A percentile compares a stretch with the other conserved stretches of the same genome.
These are phyloP conservation scores for Lycia hirtaria DNA, from an alignment of 2,888 invertebrate genomes.

Conservation along the genomic window DNA sequence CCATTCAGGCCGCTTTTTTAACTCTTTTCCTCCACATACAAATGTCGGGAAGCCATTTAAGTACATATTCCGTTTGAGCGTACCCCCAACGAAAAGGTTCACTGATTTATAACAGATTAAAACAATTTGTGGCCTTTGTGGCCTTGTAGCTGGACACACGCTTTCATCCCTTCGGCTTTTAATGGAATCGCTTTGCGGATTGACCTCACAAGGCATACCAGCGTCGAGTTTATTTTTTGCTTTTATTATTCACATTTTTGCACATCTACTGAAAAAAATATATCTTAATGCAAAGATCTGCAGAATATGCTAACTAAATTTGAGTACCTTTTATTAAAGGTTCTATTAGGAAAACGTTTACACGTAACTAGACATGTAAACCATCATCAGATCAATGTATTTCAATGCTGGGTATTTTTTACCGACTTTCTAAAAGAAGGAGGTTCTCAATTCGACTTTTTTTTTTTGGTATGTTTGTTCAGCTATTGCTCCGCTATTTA, in stretches of 20 bases:
- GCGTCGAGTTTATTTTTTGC: slow-evolving; percentile 2
- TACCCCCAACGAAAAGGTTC: slow-evolving; percentile 36
- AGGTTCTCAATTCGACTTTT: no score
- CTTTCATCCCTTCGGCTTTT: slow-evolving; percentile 42
- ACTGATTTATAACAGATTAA: slow-evolving; percentile 43
- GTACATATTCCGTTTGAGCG: slow-evolving; percentile 34
- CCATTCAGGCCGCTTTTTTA: background rate
- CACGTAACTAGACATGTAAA: no score
- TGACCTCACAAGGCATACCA: slow-evolving; percentile 25
- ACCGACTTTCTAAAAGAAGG: no score
- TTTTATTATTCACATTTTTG: slow-evolving; percentile 4
- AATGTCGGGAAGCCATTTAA: slow-evolving; percentile 31
- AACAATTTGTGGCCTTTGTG: slow-evolving; percentile 49
- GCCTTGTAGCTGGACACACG: slow-evolving; percentile 42
- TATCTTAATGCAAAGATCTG: no score
- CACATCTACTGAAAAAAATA: background rate
- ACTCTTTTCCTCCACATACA: slow-evolving; percentile 15
- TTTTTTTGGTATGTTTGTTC: no score
- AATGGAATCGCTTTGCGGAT: slow-evolving; percentile 38
- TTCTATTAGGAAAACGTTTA: no score
- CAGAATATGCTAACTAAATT: no score
- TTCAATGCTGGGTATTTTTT: no score
- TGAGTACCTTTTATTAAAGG: no score
- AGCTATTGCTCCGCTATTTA: no score
- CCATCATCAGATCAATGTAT: no score